phyloP scores from a whole-genome alignment of 2,797 vertebrate genomes.

The Periparus ater region DNA sequence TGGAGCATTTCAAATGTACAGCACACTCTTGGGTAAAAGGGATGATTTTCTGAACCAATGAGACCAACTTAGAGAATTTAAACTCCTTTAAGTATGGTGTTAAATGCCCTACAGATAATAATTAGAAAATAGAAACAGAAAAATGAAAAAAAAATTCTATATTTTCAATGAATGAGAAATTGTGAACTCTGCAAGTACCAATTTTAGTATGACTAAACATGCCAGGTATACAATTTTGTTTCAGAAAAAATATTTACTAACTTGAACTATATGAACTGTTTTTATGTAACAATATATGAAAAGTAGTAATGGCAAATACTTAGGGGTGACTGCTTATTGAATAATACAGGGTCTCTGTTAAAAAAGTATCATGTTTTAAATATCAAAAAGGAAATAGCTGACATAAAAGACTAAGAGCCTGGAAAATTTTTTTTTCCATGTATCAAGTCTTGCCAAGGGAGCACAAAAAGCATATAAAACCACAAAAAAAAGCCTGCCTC shows the following conservation, averaged over 20 bases:
- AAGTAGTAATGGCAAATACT: neutral
- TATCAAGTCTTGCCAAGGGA: constrained; percentile 46
- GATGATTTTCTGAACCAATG: neutral
- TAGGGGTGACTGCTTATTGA: constrained; percentile 1
- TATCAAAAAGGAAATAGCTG: constrained; percentile 42
- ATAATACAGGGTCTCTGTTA: constrained; percentile 25
- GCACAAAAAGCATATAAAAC: constrained; percentile 50
- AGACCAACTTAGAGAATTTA: neutral
- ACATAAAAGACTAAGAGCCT: constrained; percentile 48
- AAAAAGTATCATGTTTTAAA: constrained; percentile 40
- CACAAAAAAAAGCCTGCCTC: neutral
- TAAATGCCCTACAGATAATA: neutral
- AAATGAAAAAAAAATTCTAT: neutral
- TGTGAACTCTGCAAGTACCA: neutral
- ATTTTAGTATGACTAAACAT: neutral
- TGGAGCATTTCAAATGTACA: neutral
- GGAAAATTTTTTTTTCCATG: constrained; percentile 55
- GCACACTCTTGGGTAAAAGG: neutral
- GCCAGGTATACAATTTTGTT: neutral
- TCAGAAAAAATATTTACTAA: neutral
- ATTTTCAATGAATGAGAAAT: neutral
- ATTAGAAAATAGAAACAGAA: neutral
- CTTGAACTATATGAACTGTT: neutral
- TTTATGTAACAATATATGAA: neutral
- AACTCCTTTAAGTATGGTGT: neutral